Base-by-base conservation (phyloP, 2,797 vertebrate genomes). In the Erethizon dorsatum region DNA sequence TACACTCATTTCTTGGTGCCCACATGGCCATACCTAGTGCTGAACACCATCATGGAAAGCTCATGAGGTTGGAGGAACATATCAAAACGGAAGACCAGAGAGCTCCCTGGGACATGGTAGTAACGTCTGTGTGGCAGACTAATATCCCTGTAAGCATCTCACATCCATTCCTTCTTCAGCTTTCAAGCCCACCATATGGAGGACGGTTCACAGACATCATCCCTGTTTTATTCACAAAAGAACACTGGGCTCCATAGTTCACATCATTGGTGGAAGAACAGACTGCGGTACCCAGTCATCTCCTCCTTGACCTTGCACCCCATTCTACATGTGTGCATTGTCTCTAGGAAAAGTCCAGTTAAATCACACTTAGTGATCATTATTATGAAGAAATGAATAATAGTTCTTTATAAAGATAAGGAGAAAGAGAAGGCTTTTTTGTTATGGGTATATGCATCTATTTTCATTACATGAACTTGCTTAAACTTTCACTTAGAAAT, bases 261-360 rank as follows among this genome's bases (percentile, higher is more conserved):
- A 57, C 37, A 22, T n/a, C 28, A 8, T 61, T 90, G 15, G 50
- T 1, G 7, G 4, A 47, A 17, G 56, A 22, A 41, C 8, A 63
- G 6, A 45, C 13, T 50, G 17, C 0, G 12, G 8, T 3, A 12
- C 52, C 20, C 5, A 26, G 14, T 8, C 18, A 4, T 28, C 17
- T 41, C 15, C 28, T 54, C 45, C 33, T 73, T 12, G 0, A 47
- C 37, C 56, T 65, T 18, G 69, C 14, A 28, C 18, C 1, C 2
- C 2, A 6, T 14, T 11, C 2, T 8, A 3, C 1, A 50, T 20
- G 15, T 45, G 45, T 31, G 37, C 28, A 9, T 86, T 31, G 17
- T 59, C 37, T 33, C 31, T 45, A 50, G 33, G 52, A 87, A 41
- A 75, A 26, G 9, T 37, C 5, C 56, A 61, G 41, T 2, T 14